Evolutionary conservation across 2,888 invertebrate species (phyloP).

Genomic region (Cephus pygmeus): DNA sequence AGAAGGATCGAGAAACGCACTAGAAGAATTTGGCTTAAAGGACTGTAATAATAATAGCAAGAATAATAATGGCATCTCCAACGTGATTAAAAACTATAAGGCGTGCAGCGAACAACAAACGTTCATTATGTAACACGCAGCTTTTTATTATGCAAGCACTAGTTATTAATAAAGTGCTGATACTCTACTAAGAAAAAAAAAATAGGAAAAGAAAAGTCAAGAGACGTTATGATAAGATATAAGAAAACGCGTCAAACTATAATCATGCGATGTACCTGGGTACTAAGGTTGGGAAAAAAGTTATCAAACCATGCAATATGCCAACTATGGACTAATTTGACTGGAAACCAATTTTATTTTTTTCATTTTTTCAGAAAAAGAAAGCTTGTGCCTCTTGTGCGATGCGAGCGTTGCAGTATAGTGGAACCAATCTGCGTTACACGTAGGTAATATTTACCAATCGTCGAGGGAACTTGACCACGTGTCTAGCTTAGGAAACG

Average conservation of each 20-base stretch:
- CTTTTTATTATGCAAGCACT: neutral
- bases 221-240: slow-evolving; percentile 11
- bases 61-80: neutral
- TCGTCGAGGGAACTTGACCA: neutral
- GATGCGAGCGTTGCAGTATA: slow-evolving; percentile 22
- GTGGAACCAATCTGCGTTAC: slow-evolving; percentile 31
- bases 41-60: neutral
- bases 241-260: slow-evolving; percentile 15
- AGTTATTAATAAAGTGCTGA: neutral
- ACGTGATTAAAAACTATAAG: neutral
- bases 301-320: slow-evolving; percentile 19
- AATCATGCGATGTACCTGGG: slow-evolving; percentile 3
- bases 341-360: neutral
- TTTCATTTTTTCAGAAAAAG: slow-evolving; percentile 50
- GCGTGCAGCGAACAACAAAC: slow-evolving; percentile 3
- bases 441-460: neutral
- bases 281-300: slow-evolving; percentile 7
- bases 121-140: neutral
- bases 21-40: neutral
- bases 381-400: slow-evolving; percentile 51
- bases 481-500: neutral
- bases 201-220: slow-evolving; percentile 10
- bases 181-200: slow-evolving; percentile 20
- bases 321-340: slow-evolving; percentile 1
- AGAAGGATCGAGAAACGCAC: slow-evolving; percentile 40